These are phyloP conservation scores for Epizoanthus illoricatus DNA, from an alignment of 92 coral and sea anemone species.

Conservation along the genomic window DNA sequence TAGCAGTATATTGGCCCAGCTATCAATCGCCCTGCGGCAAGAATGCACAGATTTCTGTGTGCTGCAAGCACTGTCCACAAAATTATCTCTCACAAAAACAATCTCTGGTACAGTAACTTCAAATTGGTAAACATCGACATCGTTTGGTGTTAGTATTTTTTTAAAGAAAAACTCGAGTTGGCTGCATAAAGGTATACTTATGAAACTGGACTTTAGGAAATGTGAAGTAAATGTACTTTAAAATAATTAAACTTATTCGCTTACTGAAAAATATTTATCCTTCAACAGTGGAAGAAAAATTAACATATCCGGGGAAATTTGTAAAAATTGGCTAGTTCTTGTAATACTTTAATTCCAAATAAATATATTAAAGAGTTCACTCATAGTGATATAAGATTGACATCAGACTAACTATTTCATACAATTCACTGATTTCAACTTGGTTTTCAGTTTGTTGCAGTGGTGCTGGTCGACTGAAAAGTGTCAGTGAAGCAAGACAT, in stretches of 20 bases:
- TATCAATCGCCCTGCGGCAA: not conserved
- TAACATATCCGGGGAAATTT: conserved; percentile 28
- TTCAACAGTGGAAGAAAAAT: conserved; percentile 6
- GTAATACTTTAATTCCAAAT: conserved; percentile 1
- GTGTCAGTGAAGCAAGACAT: too few relatives aligned
- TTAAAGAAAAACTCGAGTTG: not conserved
- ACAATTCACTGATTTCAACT: too few relatives aligned
- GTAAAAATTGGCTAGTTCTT: conserved; percentile 19
- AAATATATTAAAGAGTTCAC: not conserved
- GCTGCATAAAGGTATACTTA: not conserved
- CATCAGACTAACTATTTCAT: not conserved
- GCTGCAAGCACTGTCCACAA: not conserved
- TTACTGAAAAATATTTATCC: conserved; percentile 16
- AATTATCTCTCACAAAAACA: conserved; percentile 26
- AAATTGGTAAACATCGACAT: not conserved
- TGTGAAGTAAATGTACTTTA: conserved; percentile 10
- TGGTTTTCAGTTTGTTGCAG: too few relatives aligned
- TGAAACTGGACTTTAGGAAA: not conserved
- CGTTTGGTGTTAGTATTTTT: not conserved
- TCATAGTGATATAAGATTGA: not conserved
- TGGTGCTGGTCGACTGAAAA: too few relatives aligned
- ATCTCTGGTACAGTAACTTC: not conserved
- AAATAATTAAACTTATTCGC: conserved; percentile 25
- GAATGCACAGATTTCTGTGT: not conserved
- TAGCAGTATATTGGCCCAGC: not conserved